phyloP scores from a whole-genome alignment of 1,140 invertebrate genomes.

The Drosophila arawakana region DNA sequence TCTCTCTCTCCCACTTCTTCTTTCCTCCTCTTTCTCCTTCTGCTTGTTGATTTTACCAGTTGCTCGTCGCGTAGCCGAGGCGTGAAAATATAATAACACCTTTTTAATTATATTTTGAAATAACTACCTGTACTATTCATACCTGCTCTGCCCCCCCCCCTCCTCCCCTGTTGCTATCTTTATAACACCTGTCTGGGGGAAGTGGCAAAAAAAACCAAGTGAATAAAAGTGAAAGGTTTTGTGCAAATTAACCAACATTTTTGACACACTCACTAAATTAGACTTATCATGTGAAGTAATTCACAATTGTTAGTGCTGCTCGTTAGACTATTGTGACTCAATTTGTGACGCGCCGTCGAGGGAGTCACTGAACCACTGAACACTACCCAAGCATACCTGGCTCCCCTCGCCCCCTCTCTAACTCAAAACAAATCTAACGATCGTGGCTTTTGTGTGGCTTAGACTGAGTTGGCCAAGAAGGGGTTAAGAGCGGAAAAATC shows the following conservation, averaged over 20 bases:
- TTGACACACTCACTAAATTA: slow-evolving; percentile 60
- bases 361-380: slow-evolving; percentile 33
- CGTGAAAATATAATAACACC: slow-evolving; percentile 82
- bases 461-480: background rate
- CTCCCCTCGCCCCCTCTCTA: background rate
- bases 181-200: background rate
- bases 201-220: slow-evolving; percentile 9
- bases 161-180: background rate
- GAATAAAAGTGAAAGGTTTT: slow-evolving; percentile 61
- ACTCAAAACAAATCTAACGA: slow-evolving; percentile 2
- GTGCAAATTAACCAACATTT: slow-evolving; percentile 71
- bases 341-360: slow-evolving; percentile 11
- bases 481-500: background rate
- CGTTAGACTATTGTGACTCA: slow-evolving; percentile 40
- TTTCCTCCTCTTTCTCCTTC: background rate
- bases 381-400: background rate
- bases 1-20: background rate
- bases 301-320: slow-evolving; percentile 40
- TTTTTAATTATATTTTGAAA: slow-evolving; percentile 73
- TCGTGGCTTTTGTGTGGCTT: slow-evolving; percentile 8
- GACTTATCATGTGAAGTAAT: slow-evolving; percentile 63
- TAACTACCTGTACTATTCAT: background rate
- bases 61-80: slow-evolving; percentile 60
- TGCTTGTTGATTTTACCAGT: slow-evolving; percentile 48
- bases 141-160: background rate